These are phyloP conservation scores for Megalurothrips usitatus DNA, from an alignment of 2,888 invertebrate species.

Conservation along the genomic window DNA sequence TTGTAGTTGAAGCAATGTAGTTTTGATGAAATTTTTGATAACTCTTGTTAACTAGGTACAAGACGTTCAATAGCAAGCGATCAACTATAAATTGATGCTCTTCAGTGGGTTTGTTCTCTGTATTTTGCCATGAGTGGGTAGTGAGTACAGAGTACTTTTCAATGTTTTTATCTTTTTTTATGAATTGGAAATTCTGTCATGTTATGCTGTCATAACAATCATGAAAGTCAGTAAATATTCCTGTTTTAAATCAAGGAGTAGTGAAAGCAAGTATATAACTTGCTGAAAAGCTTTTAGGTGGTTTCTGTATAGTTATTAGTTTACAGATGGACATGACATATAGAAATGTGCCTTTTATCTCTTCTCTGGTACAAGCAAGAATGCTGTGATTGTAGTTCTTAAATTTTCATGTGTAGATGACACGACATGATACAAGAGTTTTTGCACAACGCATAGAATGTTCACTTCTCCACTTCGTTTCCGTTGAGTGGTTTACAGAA, in stretches of 20 bases:
- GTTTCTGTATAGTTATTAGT: constrained; percentile 8
- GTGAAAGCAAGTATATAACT: background rate
- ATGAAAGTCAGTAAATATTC: background rate
- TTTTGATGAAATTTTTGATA: background rate
- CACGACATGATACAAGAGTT: background rate
- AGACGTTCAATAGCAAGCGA: no score
- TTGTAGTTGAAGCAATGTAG: background rate
- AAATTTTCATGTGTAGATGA: background rate
- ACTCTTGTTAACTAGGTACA: background rate
- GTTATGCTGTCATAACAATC: constrained; percentile 2
- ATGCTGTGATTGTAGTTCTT: constrained; percentile 10
- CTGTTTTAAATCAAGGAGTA: constrained; percentile 4
- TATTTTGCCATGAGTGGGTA: no score
- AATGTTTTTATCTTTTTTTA: constrained; percentile 9
- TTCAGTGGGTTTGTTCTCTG: no score
- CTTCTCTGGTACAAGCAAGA: background rate
- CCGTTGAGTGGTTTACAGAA: background rate
- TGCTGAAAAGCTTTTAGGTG: constrained; percentile 9
- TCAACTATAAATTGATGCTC: no score
- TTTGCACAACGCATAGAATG: no score
- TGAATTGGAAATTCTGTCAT: background rate
- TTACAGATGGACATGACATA: constrained; percentile 12
- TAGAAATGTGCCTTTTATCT: constrained; percentile 16
- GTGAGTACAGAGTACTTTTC: constrained; percentile 4
- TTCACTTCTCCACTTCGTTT: no score